phyloP scores from a whole-genome alignment of 2,113 vertebrate genomes.

The Tetraodon nigroviridis region DNA sequence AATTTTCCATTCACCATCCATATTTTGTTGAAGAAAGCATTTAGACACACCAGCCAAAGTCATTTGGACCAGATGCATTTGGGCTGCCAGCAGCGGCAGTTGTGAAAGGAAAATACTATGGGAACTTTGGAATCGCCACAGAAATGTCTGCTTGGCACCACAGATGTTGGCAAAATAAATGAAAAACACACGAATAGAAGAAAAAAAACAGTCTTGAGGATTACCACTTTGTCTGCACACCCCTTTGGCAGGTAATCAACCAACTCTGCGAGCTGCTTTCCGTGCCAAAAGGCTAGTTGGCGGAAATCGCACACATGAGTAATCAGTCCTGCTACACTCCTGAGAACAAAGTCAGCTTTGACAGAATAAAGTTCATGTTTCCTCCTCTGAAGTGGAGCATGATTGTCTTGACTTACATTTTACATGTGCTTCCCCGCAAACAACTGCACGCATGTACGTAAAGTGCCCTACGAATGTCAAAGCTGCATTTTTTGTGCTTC shows the following conservation, averaged over 20 bases:
- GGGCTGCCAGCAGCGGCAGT: slow-evolving; percentile 25
- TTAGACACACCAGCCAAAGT: slow-evolving; percentile 5
- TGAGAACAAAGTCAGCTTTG: slow-evolving; percentile 19
- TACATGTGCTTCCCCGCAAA: slow-evolving; percentile 37
- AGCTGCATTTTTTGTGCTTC: slow-evolving; percentile 31
- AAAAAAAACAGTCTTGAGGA: slow-evolving; percentile 55
- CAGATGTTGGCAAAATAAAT: slow-evolving; percentile 56
- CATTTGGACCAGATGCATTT: slow-evolving; percentile 28
- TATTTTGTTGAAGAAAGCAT: slow-evolving; percentile 5
- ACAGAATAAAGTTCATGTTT: slow-evolving; percentile 36
- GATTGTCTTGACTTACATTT: slow-evolving; percentile 43
- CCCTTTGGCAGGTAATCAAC: slow-evolving; percentile 59
- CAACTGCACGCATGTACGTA: slow-evolving; percentile 2
- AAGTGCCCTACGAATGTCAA: slow-evolving; percentile 1
- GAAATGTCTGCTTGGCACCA: slow-evolving; percentile 44
- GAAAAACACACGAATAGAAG: slow-evolving; percentile 35
- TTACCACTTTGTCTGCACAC: slow-evolving; percentile 52
- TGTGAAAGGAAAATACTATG: slow-evolving; percentile 36
- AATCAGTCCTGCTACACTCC: slow-evolving; percentile 50
- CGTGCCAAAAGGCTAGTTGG: slow-evolving; percentile 43
- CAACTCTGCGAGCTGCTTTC: slow-evolving; percentile 28
- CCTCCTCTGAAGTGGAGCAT: slow-evolving; percentile 40
- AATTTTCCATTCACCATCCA: background rate
- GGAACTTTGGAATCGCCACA: slow-evolving; percentile 34
- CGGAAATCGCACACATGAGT: slow-evolving; percentile 50